A percentile compares a stretch with the other conserved stretches of the same genome.
phyloP scores from a whole-genome alignment of 2,888 invertebrate genomes.

The Suillia variegata region DNA sequence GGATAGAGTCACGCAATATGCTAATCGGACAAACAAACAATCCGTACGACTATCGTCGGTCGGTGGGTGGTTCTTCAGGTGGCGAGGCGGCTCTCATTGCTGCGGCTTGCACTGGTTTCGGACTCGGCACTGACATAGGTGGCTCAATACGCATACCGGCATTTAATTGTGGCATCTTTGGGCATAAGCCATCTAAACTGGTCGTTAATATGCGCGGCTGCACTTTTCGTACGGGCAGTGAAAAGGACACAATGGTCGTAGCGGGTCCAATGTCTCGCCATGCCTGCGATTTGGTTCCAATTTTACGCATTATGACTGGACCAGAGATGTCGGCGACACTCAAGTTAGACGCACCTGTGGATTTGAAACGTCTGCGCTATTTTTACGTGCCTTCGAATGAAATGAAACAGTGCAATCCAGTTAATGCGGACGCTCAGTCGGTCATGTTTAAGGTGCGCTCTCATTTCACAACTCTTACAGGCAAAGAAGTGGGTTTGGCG shows the following conservation, averaged over 20 bases:
- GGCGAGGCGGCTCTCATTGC: constrained; percentile 81
- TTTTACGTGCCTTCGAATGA: constrained; percentile 80
- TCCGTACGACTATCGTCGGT: constrained; percentile 85
- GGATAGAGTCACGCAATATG: constrained; percentile 86
- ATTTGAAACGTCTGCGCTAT: constrained; percentile 71
- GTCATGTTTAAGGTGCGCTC: constrained; percentile 66
- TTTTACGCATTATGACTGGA: constrained; percentile 66
- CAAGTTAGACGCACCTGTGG: constrained; percentile 67
- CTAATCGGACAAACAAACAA: constrained; percentile 89
- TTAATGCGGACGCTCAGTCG: constrained; percentile 70
- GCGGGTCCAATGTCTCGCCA: constrained; percentile 83
- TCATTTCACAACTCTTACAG: constrained; percentile 60
- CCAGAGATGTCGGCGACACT: constrained; percentile 65
- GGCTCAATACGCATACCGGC: constrained; percentile 92
- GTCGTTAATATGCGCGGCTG: constrained; percentile 68
- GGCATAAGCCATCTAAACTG: constrained; percentile 76
- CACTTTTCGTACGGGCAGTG: constrained; percentile 72
- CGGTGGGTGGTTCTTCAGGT: constrained; percentile 91
- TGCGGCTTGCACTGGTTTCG: constrained; percentile 80
- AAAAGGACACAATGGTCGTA: constrained; percentile 77
- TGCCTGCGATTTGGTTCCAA: constrained; percentile 78
- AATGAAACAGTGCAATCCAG: constrained; percentile 74
- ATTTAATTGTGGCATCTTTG: constrained; percentile 85
- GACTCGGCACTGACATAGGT: constrained; percentile 93
- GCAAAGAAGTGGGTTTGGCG: constrained; percentile 46